Conservation (phyloP, 2,113 vertebrate genomes). For the Pygoscelis antarcticus region DNA sequence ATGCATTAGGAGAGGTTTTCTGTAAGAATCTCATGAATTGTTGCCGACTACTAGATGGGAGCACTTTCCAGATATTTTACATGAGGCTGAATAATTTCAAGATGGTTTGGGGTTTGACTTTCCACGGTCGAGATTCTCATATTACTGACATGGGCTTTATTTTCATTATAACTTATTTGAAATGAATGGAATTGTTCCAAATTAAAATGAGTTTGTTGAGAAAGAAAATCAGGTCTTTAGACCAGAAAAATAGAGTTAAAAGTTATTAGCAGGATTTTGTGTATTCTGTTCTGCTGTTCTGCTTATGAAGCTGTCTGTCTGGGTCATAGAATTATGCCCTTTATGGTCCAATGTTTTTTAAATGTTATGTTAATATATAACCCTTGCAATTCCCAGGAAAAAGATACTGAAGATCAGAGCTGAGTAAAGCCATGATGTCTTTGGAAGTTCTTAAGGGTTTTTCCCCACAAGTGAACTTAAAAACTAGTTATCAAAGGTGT, state of each 20-base stretch:
- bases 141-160: background rate
- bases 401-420: background rate
- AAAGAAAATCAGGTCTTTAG: background rate
- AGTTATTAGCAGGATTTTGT: background rate
- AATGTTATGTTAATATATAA: background rate
- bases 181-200: background rate
- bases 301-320: background rate
- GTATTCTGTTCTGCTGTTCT: background rate
- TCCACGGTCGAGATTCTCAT: background rate
- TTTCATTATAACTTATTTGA: background rate
- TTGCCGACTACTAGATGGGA: background rate
- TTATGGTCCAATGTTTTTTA: background rate
- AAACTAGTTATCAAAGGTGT: background rate
- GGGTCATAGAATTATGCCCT: background rate
- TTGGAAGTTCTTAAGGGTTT: background rate
- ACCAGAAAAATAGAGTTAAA: background rate
- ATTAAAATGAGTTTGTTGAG: background rate
- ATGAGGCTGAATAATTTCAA: conserved; percentile 1
- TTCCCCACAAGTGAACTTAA: background rate
- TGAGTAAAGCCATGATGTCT: background rate
- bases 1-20: background rate
- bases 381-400: background rate
- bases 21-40: background rate
- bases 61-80: background rate
- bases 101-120: conserved; percentile 2